Evolutionary conservation across 1,140 invertebrate species (phyloP).

Genomic region (Camponotus vicinus): DNA sequence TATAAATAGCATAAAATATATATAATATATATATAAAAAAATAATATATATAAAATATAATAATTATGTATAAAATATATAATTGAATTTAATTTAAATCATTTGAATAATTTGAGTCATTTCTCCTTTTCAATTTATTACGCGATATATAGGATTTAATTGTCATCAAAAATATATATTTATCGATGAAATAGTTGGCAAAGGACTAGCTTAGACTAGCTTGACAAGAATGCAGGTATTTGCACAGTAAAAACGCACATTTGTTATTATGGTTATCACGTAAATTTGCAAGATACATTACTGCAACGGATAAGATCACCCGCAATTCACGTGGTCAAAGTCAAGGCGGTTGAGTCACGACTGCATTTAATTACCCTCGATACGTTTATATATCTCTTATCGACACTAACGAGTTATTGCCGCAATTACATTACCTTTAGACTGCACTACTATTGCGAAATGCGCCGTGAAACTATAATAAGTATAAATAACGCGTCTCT

Average conservation of each 20-base stretch:
- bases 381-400: constrained; percentile 12
- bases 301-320: not conserved
- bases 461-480: not conserved
- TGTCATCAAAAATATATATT: not conserved
- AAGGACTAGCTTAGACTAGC: too few species aligned
- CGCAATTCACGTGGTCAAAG: constrained; percentile 22
- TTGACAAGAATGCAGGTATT: not conserved
- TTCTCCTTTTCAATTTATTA: not conserved
- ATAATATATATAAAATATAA: too few species aligned
- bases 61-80: not conserved
- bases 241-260: not conserved
- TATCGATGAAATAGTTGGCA: not conserved
- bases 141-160: not conserved
- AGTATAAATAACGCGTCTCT: not conserved
- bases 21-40: too few species aligned
- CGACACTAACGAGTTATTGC: not conserved
- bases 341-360: constrained; percentile 26
- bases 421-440: not conserved
- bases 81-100: too few species aligned
- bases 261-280: not conserved
- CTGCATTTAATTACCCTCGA: constrained; percentile 37
- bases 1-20: too few species aligned
- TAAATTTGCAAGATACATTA: not conserved
- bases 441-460: not conserved
- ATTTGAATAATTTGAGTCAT: not conserved